A percentile compares a stretch with the other conserved stretches of the same genome.
Evolutionary conservation across 2,888 invertebrate species (phyloP).

Genomic region (Chaetogeoica ovagalla): DNA sequence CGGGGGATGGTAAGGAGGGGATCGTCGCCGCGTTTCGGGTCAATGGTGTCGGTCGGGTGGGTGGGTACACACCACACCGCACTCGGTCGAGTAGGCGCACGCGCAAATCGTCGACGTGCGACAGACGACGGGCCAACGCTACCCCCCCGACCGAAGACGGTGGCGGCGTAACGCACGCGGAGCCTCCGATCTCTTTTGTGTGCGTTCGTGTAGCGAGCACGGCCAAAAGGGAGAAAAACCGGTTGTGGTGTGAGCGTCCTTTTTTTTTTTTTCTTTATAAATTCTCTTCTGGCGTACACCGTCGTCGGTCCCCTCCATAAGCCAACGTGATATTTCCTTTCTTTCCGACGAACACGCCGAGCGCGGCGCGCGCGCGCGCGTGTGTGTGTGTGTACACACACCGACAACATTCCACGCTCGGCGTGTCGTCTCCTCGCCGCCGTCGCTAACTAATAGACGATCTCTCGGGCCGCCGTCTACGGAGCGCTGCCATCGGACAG

Average conservation of each 20-base stretch:
- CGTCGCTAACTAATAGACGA: too few species aligned
- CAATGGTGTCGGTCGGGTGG: too few species aligned
- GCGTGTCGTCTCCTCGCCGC: conserved; percentile 39
- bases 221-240: conserved; percentile 40
- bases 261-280: background rate
- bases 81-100: conserved; percentile 14
- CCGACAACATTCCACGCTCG: conserved; percentile 40
- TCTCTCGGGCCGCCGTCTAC: too few species aligned
- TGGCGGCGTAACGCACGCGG: background rate
- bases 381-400: background rate
- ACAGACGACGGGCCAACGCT: background rate
- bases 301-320: background rate
- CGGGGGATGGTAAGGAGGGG: too few species aligned
- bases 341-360: too few species aligned
- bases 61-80: too few species aligned
- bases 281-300: too few species aligned
- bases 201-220: background rate
- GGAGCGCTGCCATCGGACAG: too few species aligned
- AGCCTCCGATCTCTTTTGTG: conserved; percentile 23
- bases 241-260: conserved; percentile 19
- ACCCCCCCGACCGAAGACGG: background rate
- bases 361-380: too few species aligned
- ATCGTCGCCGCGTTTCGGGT: too few species aligned
- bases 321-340: too few species aligned
- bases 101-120: background rate